Conservation (phyloP, 2,113 vertebrate species). For the Petrocephalus zakoni region DNA sequence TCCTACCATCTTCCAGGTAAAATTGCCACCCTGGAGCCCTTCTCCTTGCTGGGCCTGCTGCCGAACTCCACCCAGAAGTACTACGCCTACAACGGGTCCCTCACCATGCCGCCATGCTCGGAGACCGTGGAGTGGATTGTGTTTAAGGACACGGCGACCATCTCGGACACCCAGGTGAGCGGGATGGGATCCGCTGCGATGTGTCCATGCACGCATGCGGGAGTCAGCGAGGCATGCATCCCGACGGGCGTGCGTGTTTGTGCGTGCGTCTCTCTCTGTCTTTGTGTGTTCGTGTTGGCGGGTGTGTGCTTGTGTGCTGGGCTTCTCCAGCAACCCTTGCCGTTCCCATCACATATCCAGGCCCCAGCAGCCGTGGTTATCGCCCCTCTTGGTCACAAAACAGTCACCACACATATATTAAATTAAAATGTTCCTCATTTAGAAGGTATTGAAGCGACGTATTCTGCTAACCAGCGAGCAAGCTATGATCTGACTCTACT, state of each 20-base stretch:
- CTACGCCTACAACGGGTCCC: conserved; percentile 88
- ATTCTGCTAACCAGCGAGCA: neutral
- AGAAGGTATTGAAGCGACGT: neutral
- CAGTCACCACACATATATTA: neutral
- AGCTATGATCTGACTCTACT: neutral
- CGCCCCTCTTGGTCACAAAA: neutral
- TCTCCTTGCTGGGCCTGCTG: conserved; percentile 73
- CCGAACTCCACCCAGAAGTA: conserved; percentile 87
- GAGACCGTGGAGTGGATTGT: conserved; percentile 93
- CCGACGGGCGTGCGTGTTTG: neutral
- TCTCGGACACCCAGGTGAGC: conserved; percentile 85
- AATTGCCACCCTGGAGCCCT: conserved; percentile 67
- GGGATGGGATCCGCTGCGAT: no score
- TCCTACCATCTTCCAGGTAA: conserved; percentile 64
- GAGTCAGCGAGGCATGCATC: neutral
- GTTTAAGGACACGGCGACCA: conserved; percentile 79
- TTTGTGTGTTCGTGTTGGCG: neutral
- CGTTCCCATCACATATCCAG: neutral
- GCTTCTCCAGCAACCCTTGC: neutral
- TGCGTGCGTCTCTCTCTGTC: neutral
- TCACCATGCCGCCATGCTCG: conserved; percentile 84
- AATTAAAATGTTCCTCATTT: neutral
- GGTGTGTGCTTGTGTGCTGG: neutral
- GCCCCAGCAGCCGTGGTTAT: neutral
- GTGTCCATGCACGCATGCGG: neutral